Conservation (phyloP, 2,797 vertebrate genomes). For the Cygnus olor region DNA sequence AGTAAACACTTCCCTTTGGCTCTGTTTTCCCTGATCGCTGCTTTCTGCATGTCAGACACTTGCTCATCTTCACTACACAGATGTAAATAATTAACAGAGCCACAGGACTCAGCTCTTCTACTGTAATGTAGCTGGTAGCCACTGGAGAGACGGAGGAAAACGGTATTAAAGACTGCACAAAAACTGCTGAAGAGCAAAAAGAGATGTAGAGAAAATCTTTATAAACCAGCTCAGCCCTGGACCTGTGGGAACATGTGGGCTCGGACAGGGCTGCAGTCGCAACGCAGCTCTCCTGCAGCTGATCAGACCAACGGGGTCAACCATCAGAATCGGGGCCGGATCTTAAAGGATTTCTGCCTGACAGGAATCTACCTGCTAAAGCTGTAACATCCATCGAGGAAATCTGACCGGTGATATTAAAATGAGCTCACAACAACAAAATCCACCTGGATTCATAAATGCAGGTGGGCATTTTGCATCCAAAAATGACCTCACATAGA, state of each 20-base stretch:
- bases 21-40: neutral
- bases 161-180: neutral
- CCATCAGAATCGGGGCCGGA: fast-evolving
- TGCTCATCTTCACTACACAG: neutral
- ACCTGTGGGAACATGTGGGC: neutral
- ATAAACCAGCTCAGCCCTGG: neutral
- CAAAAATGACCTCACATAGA: neutral
- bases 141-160: neutral
- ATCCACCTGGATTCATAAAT: neutral
- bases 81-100: conserved; percentile 2
- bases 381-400: neutral
- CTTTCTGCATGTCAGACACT: neutral
- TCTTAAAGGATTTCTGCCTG: neutral
- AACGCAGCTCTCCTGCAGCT: neutral
- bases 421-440: neutral
- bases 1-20: conserved; percentile 15
- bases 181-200: neutral
- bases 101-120: neutral
- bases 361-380: neutral
- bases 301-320: neutral
- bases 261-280: neutral
- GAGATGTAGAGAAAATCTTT: neutral
- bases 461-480: neutral
- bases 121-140: neutral
- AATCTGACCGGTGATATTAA: fast-evolving